Evolutionary conservation across 2,888 invertebrate genomes (phyloP).

Genomic region (Nasonia oneida): DNA sequence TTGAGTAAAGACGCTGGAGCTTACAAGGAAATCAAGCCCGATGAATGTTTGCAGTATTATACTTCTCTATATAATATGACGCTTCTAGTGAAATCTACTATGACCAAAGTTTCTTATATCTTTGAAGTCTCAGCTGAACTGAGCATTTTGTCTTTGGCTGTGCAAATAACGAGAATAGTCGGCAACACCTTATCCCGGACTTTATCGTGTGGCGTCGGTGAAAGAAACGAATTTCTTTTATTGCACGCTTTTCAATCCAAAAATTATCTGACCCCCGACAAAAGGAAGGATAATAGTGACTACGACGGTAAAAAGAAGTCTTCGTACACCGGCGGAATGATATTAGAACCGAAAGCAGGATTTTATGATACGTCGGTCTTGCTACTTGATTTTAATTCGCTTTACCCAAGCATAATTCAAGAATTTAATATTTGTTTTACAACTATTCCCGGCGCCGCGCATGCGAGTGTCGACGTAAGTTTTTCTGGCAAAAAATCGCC

Average conservation of each 20-base stretch:
- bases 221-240: conserved; percentile 96
- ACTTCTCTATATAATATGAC: conserved; percentile 84
- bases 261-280: conserved; percentile 95
- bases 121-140: conserved; percentile 93
- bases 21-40: conserved; percentile 85
- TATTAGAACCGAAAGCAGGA: conserved; percentile 97
- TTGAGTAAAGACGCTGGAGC: conserved; percentile 86
- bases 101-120: conserved; percentile 91
- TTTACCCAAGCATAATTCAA: conserved; percentile 99
- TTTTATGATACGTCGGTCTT: conserved; percentile 97
- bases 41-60: conserved; percentile 86
- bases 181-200: conserved; percentile 94
- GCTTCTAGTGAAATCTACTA: conserved; percentile 88
- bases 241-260: conserved; percentile 97
- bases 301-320: conserved; percentile 85
- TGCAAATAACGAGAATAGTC: conserved; percentile 98
- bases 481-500: neutral
- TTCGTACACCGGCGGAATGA: conserved; percentile 94
- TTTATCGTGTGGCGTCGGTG: conserved; percentile 95
- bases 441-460: conserved; percentile 82
- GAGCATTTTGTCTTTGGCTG: conserved; percentile 94
- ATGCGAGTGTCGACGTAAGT: conserved; percentile 69
- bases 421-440: conserved; percentile 99
- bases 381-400: conserved; percentile 98
- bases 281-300: conserved; percentile 60